A percentile compares a stretch with the other conserved stretches of the same genome.
Conservation (phyloP, 2,113 vertebrate genomes). For the Microtus montanus region DNA sequence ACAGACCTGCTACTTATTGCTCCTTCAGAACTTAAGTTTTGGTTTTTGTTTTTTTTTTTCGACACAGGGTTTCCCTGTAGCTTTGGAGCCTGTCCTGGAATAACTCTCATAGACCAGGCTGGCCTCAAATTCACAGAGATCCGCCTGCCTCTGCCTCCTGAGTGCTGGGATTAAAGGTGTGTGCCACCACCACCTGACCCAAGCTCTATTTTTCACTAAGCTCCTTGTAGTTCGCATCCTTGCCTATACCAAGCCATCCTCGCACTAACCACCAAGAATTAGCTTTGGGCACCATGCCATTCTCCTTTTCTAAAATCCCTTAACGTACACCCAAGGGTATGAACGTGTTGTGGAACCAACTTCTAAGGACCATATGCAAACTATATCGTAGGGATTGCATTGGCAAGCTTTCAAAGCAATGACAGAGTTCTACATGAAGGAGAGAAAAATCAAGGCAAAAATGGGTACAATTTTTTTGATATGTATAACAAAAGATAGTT, state of each 20-base stretch:
- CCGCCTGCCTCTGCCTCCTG: too few species aligned
- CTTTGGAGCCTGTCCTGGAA: too few species aligned
- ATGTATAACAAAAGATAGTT: neutral
- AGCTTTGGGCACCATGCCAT: neutral
- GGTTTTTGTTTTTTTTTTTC: too few species aligned
- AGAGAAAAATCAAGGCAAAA: slow-evolving; percentile 33
- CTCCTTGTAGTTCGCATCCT: slow-evolving; percentile 59
- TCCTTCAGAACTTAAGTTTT: slow-evolving; percentile 81
- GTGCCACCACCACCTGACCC: neutral
- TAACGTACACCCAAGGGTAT: slow-evolving; percentile 22
- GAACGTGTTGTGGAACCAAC: neutral
- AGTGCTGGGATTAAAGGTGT: too few species aligned
- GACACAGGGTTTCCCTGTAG: too few species aligned
- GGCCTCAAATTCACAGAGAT: too few species aligned
- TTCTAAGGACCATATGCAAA: neutral
- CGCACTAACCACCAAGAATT: slow-evolving; percentile 48
- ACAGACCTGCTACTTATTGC: slow-evolving; percentile 83
- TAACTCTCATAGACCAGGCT: too few species aligned
- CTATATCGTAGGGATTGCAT: neutral
- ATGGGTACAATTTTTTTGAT: neutral
- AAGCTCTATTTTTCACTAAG: slow-evolving; percentile 72
- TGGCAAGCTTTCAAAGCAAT: slow-evolving; percentile 51
- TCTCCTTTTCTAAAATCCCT: neutral
- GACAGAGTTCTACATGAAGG: slow-evolving; percentile 39
- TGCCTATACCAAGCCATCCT: slow-evolving; percentile 33